Evolutionary conservation across 2,888 invertebrate species (phyloP), one percentile per base, ranked within the genome.

Genomic region (Heliconius ethilla): DNA sequence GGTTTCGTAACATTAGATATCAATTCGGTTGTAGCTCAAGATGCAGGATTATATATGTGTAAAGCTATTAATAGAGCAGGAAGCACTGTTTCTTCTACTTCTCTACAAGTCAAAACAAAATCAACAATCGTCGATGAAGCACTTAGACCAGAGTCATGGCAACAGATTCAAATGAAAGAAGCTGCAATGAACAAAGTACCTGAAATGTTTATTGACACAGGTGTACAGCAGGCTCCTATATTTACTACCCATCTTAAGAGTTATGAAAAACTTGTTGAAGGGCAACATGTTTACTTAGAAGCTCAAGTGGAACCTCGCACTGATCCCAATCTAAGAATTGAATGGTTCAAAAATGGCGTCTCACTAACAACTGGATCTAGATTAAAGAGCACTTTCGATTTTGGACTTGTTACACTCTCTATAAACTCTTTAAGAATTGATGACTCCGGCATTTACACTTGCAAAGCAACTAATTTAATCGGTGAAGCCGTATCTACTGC

Each of bases 401-500:
- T 99, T 91, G 99, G 99, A 72, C 95, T 99, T 80, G 99, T 99
- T 0, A 98, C 98, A 0, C 92, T 99, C 45, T 98, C 98, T 25
- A 97, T 99, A 80, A 97, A 98, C 87, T 97, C 98, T 4, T 87
- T 98, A 67, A 96, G 99, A 84, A 96, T 96, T 73, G 98, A 98
- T 85, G 99, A 99, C 92, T 98, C 98, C 4, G 99, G 99, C 10
- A 97, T 98, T 84, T 99, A 99, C 88, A 98, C 98, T 2, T 99
- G 99, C 93, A 97, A 97, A 91, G 99, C 99, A 1, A 97, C 97
- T 18, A 99, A 99, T 89, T 95, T 97, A 81, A 96, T 97, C 78
- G 99, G 99, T 67, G 98, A 99, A 95, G 99, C 99, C 77, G 98
- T 98, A 27, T 98, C 99, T 2, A 98, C 98, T 1, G 97, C 98